phyloP scores from a whole-genome alignment of 2,888 invertebrate genomes.

The Drosophila pullipes region DNA sequence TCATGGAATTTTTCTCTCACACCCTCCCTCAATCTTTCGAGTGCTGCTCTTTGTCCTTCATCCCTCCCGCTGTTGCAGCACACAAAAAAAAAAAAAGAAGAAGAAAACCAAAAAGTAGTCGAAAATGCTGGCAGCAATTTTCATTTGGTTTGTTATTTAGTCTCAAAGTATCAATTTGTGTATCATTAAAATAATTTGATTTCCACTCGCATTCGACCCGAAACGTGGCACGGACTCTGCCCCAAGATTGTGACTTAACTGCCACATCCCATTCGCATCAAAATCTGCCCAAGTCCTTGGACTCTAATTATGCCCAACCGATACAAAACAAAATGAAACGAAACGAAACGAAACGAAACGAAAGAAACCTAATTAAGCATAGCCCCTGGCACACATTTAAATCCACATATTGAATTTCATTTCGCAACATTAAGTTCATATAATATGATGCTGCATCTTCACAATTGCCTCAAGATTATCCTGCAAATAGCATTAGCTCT shows the following conservation, averaged over 20 bases:
- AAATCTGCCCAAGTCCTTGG: conserved; percentile 53
- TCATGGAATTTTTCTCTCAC: conserved; percentile 46
- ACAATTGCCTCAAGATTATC: neutral
- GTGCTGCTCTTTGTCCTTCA: neutral
- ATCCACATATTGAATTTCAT: conserved; percentile 56
- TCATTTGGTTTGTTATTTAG: conserved; percentile 79
- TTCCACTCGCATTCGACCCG: conserved; percentile 68
- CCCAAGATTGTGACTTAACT: conserved; percentile 21
- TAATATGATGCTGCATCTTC: conserved; percentile 21
- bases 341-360: conserved; percentile 16
- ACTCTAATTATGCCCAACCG: conserved; percentile 59
- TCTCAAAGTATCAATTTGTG: conserved; percentile 83
- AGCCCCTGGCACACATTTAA: conserved; percentile 31
- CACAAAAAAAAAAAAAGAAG: conserved; percentile 26
- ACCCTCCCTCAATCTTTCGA: conserved; percentile 4
- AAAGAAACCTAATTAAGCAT: conserved; percentile 57
- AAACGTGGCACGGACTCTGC: conserved; percentile 25
- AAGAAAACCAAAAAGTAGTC: conserved; percentile 57
- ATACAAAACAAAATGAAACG: conserved; percentile 13
- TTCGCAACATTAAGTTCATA: conserved; percentile 7
- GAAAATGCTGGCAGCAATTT: conserved; percentile 72
- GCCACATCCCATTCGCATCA: conserved; percentile 19
- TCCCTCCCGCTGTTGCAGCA: conserved; percentile 16
- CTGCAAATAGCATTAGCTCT: neutral
- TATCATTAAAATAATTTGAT: conserved; percentile 83